Evolutionary conservation across 2,888 invertebrate genomes (phyloP), one percentile per base, ranked within the genome.

Genomic region (Oligia fasciuncula): DNA sequence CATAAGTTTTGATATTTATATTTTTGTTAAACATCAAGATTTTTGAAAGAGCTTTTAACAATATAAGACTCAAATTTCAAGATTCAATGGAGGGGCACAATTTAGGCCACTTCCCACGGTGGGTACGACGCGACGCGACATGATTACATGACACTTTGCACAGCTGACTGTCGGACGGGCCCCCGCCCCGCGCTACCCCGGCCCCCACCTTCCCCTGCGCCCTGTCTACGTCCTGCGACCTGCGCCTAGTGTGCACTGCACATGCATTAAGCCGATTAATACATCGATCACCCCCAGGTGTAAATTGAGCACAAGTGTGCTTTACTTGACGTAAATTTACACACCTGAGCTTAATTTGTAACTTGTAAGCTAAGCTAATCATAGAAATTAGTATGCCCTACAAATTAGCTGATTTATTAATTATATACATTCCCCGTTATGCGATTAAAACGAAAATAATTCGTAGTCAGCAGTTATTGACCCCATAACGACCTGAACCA

Each of bases 161-260:
- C 96, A 97, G 96, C 96, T 96, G 96, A 97, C 96, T 96, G 95
- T 91, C 94, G 93, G 93, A 93, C 93, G 91, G 91, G 88, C 89
- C 91, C 91, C 92, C 91, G 90, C 92, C 92, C 92, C 92, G 88
- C 91, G 76, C 89, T 80, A 81, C 92, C 91, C 85, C 90, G 85
- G 86, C 85, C 89, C 86, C 87, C 87, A 88, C 90, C 90, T 88
- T 86, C 90, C 89, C 88, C 79, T 82, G 81, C 85, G 87, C 91
- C 89, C 91, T 89, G 89, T 89, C 92, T 90, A 88, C 91, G 87
- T 91, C 92, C 90, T 93, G 93, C 92, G 93, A 93, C 93, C 92
- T 93, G 91, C 90, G 92, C 90, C 90, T 92, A 90, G 85, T 91
- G 90, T 91, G 91, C 90, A 92, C 87, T 93, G 93, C 92, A 93